phyloP scores from a whole-genome alignment of 2,797 vertebrate species.

The Acanthurus leucopareius region DNA sequence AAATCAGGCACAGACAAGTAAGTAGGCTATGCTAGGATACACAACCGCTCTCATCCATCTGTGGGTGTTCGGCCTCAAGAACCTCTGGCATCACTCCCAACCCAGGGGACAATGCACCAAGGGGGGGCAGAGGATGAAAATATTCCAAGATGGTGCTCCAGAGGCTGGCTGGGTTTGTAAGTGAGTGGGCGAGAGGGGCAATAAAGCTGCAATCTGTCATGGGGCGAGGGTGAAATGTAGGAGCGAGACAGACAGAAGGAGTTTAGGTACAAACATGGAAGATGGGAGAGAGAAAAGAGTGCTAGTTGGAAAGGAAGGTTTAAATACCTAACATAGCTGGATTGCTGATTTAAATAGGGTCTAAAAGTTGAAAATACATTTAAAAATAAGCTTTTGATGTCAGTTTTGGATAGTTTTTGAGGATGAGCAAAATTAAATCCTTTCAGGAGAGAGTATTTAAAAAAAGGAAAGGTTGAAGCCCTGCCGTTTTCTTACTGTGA shows the following conservation, averaged over 20 bases:
- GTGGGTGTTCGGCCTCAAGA: constrained; percentile 49
- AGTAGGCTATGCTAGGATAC: neutral
- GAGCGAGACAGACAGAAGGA: neutral
- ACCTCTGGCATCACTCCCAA: constrained; percentile 46
- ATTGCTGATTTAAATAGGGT: neutral
- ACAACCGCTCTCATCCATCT: constrained; percentile 28
- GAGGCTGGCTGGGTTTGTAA: constrained; percentile 25
- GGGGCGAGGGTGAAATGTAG: neutral
- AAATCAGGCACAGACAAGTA: constrained; percentile 20
- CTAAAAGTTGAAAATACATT: neutral
- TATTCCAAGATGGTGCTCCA: constrained; percentile 47
- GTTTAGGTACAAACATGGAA: neutral
- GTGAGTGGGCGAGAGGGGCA: constrained; percentile 34
- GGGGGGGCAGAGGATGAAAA: constrained; percentile 59
- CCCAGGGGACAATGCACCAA: constrained; percentile 36
- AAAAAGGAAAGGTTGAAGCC: neutral
- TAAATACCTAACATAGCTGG: neutral
- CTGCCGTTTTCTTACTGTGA: neutral
- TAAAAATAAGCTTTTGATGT: neutral
- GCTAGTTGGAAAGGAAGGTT: neutral
- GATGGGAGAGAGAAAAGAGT: neutral
- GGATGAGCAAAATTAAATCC: neutral
- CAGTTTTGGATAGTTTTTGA: neutral
- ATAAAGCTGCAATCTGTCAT: constrained; percentile 15
- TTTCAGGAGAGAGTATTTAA: too few relatives aligned